phyloP scores from a whole-genome alignment of 2,888 invertebrate species.

The Campopleginae sp. region DNA sequence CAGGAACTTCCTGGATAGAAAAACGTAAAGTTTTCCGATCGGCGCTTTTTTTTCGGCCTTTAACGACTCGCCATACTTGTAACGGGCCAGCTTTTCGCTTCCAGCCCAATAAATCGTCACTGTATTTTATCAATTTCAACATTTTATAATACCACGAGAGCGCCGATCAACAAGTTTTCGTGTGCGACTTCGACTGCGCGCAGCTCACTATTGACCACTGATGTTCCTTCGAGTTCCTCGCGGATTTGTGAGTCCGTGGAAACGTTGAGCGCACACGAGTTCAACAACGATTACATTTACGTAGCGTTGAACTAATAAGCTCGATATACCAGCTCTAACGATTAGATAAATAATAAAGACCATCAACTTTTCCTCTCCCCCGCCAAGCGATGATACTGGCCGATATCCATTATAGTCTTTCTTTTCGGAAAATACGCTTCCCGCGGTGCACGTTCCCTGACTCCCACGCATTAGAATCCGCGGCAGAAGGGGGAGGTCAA shows the following conservation, averaged over 20 bases:
- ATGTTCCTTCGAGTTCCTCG: background rate
- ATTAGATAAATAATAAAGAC: background rate
- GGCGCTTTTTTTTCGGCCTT: constrained; percentile 69
- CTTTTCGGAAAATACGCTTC: background rate
- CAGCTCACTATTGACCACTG: background rate
- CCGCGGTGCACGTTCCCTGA: background rate
- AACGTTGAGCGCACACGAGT: background rate
- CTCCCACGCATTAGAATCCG: background rate
- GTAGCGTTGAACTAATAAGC: background rate
- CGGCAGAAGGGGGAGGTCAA: too few relatives aligned
- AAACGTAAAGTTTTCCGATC: constrained; percentile 74
- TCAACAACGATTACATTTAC: background rate
- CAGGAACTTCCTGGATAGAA: constrained; percentile 79
- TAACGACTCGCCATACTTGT: constrained; percentile 76
- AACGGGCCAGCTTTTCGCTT: constrained; percentile 74
- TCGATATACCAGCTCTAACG: background rate
- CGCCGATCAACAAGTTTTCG: background rate
- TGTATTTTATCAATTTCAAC: constrained; percentile 32
- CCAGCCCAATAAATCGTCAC: constrained; percentile 57
- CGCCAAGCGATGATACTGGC: background rate
- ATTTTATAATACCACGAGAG: constrained; percentile 4
- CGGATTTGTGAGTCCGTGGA: background rate
- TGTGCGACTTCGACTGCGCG: background rate
- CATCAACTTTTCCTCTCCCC: background rate
- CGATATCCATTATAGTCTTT: background rate